phyloP scores from a whole-genome alignment of 30 jellyfish, hydroid and myxozoan species.

The Phacellophora camtschatica region DNA sequence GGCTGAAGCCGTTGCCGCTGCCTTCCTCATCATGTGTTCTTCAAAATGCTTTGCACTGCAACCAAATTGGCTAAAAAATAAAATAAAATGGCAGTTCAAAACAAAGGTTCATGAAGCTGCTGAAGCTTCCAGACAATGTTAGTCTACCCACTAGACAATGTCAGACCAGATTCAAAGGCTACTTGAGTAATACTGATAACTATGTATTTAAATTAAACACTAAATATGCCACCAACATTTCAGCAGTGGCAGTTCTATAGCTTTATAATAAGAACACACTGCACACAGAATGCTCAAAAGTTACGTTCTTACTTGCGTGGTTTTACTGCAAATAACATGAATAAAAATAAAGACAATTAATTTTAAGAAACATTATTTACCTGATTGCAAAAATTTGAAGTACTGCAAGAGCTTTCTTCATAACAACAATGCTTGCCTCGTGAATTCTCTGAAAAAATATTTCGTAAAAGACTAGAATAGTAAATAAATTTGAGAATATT shows the following conservation, averaged over 20 bases:
- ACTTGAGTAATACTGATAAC: too few species aligned
- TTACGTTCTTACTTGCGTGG: too few species aligned
- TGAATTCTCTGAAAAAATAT: slow-evolving; percentile 77
- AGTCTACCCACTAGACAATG: too few species aligned
- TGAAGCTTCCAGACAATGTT: too few species aligned
- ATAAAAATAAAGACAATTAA: not conserved
- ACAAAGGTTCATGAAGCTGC: too few species aligned
- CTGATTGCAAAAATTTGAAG: slow-evolving; percentile 92
- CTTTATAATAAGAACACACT: not conserved
- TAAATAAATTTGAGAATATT: too few species aligned
- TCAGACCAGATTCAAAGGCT: too few species aligned
- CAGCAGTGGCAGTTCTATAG: not conserved
- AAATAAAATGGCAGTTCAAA: not conserved
- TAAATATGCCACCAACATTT: too few species aligned
- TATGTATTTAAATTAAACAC: too few species aligned
- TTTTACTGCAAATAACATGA: not conserved
- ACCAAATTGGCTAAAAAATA: slow-evolving; percentile 91
- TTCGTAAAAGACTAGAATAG: too few species aligned
- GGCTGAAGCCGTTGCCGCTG: slow-evolving; percentile 78
- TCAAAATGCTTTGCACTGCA: slow-evolving; percentile 98
- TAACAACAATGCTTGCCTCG: slow-evolving; percentile 85
- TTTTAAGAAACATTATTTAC: not conserved
- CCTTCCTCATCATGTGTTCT: slow-evolving; percentile 96
- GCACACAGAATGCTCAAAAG: too few species aligned
- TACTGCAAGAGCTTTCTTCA: slow-evolving; percentile 88